A percentile compares a stretch with the other conserved stretches of the same genome.
These are phyloP conservation scores for Yoshiicerus persimilis DNA, from an alignment of 1,140 invertebrate species.

Conservation along the genomic window DNA sequence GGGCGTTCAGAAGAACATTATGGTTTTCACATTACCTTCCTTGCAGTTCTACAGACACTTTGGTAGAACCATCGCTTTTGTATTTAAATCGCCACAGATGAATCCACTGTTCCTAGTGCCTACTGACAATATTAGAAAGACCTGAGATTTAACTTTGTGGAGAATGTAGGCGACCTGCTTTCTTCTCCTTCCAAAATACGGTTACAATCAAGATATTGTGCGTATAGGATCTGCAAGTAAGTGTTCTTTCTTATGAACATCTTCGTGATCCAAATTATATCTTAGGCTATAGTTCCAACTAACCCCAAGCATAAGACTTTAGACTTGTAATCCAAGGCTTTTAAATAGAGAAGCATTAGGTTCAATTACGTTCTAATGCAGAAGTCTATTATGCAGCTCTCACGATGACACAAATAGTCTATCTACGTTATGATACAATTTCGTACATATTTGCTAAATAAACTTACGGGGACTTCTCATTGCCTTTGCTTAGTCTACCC, in stretches of 20 bases:
- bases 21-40: background rate
- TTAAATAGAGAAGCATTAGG: background rate
- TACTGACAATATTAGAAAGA: background rate
- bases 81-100: background rate
- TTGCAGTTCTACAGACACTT: background rate
- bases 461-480: no score
- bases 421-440: background rate
- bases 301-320: background rate
- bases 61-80: background rate
- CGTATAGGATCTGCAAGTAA: background rate
- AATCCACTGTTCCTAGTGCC: background rate
- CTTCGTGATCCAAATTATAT: background rate
- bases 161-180: background rate
- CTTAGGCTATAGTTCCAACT: background rate
- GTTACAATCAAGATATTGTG: background rate
- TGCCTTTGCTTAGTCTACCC: background rate
- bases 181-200: background rate
- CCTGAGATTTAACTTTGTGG: background rate
- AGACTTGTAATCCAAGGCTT: background rate
- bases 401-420: conserved; percentile 14
- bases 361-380: conserved; percentile 27
- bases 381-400: background rate
- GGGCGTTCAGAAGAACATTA: background rate
- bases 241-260: no score
- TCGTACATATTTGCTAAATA: background rate